Base-by-base conservation (phyloP, 2,888 invertebrate genomes). In the Spodoptera exigua region DNA sequence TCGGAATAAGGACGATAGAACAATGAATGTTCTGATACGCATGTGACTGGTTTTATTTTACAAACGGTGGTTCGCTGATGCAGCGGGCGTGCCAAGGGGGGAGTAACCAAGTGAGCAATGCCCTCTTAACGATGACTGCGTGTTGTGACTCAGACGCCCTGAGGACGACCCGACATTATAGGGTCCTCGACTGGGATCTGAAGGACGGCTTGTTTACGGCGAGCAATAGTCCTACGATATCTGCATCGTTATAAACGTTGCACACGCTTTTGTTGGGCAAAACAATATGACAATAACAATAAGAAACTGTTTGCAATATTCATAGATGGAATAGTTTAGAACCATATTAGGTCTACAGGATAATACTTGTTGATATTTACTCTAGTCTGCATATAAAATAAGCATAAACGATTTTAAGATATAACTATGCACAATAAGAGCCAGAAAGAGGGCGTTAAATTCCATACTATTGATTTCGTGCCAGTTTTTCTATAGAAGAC, bases 41-140 rank as follows among this genome's bases (percentile, higher is more conserved):
- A 84, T 84, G 79, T 78, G 82, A 84, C 82, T 82, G 83, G 80
- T 82, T 85, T 85, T 87, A 85, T 87, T 88, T 86, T 87, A 77
- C 77, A 87, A 85, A 81, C 80, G 80, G 78, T 79, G 78, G 81
- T 79, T 82, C 76, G 69, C 75, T 78, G 84, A 80, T 90, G 91
- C 89, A 89, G 79, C 85, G 87, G 82, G 79, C 87, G 83, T 75
- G 80, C 82, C 80, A 83, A 85, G 86, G 84, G 87, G 86, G 89
- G 90, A 89, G 89, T 84, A 82, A 82, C 84, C 83, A 85, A 88
- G 88, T 92, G 93, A 92, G 90, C 93, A 93, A 88, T 92, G 93
- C 91, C 93, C 93, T 93, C 92, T 91, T 92, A 87, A 93, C 92
- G 92, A 91, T 89, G 87, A 89, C 88, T 89, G 88, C 89, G 86